Conservation (phyloP, 1,140 invertebrate genomes). For the Drosophila miranda region DNA sequence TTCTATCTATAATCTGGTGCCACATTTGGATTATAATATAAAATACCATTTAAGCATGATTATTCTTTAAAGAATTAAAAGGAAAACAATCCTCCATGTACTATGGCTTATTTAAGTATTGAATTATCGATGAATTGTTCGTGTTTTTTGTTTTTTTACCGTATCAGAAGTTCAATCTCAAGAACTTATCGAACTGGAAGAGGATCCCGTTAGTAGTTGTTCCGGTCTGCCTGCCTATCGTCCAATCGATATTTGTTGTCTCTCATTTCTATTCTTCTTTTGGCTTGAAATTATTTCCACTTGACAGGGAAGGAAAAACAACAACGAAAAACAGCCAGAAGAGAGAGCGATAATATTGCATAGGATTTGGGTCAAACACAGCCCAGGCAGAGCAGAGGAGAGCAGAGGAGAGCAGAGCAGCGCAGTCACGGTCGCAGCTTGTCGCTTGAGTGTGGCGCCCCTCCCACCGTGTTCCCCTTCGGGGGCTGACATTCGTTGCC, state of each 20-base stretch:
- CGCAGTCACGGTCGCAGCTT: constrained; percentile 26
- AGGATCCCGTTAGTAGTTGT: constrained; percentile 42
- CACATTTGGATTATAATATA: no score
- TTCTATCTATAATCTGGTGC: no score
- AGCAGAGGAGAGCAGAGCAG: constrained; percentile 18
- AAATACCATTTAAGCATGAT: no score
- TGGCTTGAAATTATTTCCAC: constrained; percentile 46
- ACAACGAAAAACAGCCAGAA: constrained; percentile 9
- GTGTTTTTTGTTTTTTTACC: no score
- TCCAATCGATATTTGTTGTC: constrained; percentile 29
- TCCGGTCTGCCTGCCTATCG: constrained; percentile 34
- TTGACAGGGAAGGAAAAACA: constrained; percentile 32
- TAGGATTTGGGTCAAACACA: constrained; percentile 42
- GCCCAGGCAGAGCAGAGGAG: constrained; percentile 27
- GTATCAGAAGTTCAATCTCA: no score
- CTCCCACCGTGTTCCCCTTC: not conserved
- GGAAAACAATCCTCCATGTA: no score
- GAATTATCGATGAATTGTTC: no score
- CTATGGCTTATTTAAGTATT: no score
- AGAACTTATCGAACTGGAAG: constrained; percentile 17
- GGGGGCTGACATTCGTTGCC: constrained; percentile 6
- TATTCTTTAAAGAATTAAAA: no score
- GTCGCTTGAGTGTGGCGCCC: not conserved
- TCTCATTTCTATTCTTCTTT: constrained; percentile 8
- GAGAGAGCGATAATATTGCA: constrained; percentile 45